Conservation (phyloP, 1,140 invertebrate species). For the Orchesella cincta region DNA sequence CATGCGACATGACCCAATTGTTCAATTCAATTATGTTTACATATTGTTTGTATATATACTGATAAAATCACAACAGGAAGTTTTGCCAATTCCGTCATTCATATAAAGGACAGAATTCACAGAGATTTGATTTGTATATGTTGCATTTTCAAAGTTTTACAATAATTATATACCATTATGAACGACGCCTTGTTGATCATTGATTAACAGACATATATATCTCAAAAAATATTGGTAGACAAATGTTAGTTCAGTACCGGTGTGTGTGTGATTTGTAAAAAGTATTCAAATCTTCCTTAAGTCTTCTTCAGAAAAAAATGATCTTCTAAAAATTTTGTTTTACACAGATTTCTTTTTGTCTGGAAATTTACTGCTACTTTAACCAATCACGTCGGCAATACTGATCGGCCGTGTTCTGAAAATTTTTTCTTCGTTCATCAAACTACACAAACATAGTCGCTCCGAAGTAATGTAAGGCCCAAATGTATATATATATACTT, state of each 20-base stretch:
- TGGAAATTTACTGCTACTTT: not conserved
- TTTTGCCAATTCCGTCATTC: slow-evolving; percentile 5
- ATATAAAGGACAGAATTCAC: slow-evolving; percentile 10
- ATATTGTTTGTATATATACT: not conserved
- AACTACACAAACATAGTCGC: not conserved
- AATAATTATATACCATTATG: slow-evolving; percentile 8
- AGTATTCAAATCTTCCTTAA: not conserved
- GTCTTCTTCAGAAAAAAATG: not conserved
- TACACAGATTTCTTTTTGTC: not conserved
- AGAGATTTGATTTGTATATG: slow-evolving; percentile 19
- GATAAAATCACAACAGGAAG: slow-evolving; percentile 27
- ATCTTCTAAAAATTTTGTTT: not conserved
- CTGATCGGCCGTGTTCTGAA: slow-evolving; percentile 15
- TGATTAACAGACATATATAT: not conserved
- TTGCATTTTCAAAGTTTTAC: slow-evolving; percentile 12
- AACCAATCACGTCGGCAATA: slow-evolving; percentile 14
- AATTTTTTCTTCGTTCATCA: not conserved
- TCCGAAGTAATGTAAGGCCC: slow-evolving; percentile 25
- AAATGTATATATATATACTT: not conserved
- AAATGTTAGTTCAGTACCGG: not conserved
- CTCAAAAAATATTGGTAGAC: not conserved
- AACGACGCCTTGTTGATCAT: slow-evolving; percentile 9
- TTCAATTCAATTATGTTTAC: not conserved
- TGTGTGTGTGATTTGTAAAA: not conserved
- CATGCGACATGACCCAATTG: not conserved